Conservation (phyloP, 2,797 vertebrate species). For the Luscinia megarhynchos region DNA sequence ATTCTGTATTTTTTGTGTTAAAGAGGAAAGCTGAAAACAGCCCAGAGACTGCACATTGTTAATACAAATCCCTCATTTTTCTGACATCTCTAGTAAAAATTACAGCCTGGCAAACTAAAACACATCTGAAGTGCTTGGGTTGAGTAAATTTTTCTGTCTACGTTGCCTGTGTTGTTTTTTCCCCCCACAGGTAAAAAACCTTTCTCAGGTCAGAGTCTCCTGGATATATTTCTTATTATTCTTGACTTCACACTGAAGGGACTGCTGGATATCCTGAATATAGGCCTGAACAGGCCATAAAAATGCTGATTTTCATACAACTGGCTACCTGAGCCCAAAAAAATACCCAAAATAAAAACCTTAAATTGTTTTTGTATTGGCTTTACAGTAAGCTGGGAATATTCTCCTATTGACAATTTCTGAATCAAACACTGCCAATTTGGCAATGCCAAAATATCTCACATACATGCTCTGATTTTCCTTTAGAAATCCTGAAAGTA, state of each 20-base stretch:
- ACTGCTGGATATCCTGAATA: background rate
- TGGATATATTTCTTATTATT: background rate
- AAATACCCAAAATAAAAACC: too few relatives aligned
- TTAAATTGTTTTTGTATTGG: background rate
- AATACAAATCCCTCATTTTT: background rate
- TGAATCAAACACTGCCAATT: background rate
- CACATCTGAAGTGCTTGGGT: background rate
- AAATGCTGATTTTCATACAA: background rate
- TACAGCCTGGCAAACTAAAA: background rate
- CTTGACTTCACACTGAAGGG: background rate
- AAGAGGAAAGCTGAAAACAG: background rate
- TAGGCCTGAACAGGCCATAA: accelerated
- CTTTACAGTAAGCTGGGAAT: background rate
- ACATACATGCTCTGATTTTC: accelerated
- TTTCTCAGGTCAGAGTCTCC: background rate
- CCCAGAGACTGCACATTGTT: accelerated
- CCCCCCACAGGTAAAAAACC: too few relatives aligned
- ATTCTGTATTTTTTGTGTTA: background rate
- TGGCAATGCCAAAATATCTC: background rate
- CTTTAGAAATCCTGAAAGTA: background rate
- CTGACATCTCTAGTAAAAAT: background rate
- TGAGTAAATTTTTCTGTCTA: background rate
- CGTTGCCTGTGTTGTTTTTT: accelerated
- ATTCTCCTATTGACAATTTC: background rate
- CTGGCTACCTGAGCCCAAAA: background rate